These are phyloP conservation scores for Caenorhabditis drosophilae DNA, from an alignment of 2,888 invertebrate species.

Conservation along the genomic window DNA sequence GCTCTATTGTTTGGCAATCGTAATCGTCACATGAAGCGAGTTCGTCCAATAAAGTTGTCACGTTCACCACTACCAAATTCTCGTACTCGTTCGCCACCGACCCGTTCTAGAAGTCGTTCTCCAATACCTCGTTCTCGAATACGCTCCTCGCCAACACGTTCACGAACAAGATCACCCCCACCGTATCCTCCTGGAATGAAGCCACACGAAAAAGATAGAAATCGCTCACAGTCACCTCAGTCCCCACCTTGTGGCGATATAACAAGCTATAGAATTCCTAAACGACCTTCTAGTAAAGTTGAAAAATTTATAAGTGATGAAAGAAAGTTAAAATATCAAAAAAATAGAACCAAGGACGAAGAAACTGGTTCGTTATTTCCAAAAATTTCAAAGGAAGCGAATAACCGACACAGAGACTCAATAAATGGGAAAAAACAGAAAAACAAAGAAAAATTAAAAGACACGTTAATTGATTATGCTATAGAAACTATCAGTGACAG, in stretches of 20 bases:
- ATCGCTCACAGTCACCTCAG: no score
- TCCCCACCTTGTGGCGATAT: slow-evolving; percentile 21
- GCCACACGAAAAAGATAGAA: slow-evolving; percentile 1
- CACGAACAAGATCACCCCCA: slow-evolving; percentile 25
- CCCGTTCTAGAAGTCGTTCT: slow-evolving; percentile 1
- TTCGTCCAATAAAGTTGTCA: background rate
- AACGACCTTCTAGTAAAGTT: background rate
- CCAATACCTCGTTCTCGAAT: no score
- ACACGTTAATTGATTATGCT: no score
- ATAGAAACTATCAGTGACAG: no score
- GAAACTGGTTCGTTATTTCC: background rate
- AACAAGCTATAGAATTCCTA: slow-evolving; percentile 13
- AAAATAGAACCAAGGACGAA: no score
- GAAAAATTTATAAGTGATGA: background rate
- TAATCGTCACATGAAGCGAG: background rate
- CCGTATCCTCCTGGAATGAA: slow-evolving; percentile 28
- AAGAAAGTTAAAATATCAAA: no score
- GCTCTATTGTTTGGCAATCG: background rate
- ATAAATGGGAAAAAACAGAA: background rate
- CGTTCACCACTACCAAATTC: background rate
- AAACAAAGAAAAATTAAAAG: background rate
- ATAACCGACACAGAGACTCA: no score
- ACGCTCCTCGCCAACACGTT: background rate
- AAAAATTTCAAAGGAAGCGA: no score
- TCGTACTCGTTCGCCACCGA: background rate